Base-by-base conservation (phyloP, 2,113 vertebrate species). In the Nematolebias whitei region DNA sequence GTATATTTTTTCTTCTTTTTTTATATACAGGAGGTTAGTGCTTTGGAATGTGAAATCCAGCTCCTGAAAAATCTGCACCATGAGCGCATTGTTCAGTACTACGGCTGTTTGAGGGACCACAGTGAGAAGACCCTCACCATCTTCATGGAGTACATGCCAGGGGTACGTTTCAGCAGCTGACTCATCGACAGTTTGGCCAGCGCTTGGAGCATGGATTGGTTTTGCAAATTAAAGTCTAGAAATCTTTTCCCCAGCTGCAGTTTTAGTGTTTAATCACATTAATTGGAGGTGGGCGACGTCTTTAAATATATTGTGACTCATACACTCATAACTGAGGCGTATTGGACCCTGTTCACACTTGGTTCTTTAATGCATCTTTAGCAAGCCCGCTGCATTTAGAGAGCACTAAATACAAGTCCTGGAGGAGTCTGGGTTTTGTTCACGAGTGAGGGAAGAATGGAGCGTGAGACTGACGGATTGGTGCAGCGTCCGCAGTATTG, bases 141-240 rank as follows among this genome's bases (percentile, higher is more conserved):
- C 88, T 98, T 98, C 82, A 98, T 98, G 96, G 96, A 98, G 89
- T 98, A 96, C 87, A 98, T 98, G 96, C 96, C 96, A 0, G 96
- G 96, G 92, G 96, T 97, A 84, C 80, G 96, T 75, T 4, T 10
- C 0, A n/a, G 41, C n/a, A n/a, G n/a, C n/a, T n/a, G n/a, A n/a
- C n/a, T n/a, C n/a, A n/a, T n/a, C n/a, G n/a, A n/a, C n/a, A n/a
- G n/a, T 29, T 29, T 7, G 26, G 7, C 26, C 26, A 3, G 8
- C 39, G 5, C 18, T n/a, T n/a, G 32, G 12, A 51, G 12, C 19
- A 29, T 16, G 20, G n/a, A 18, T 22, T 54, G 41, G 14, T 71
- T 68, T 55, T 22, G 10, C 39, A 26, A 12, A 22, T 73, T 1
- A 0, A 43, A 15, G 11, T 14, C 26, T 29, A 7, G 26, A 29